Evolutionary conservation across 2,113 vertebrate genomes (phyloP), one percentile per base, ranked within the genome.

Genomic region (Felis chaus): DNA sequence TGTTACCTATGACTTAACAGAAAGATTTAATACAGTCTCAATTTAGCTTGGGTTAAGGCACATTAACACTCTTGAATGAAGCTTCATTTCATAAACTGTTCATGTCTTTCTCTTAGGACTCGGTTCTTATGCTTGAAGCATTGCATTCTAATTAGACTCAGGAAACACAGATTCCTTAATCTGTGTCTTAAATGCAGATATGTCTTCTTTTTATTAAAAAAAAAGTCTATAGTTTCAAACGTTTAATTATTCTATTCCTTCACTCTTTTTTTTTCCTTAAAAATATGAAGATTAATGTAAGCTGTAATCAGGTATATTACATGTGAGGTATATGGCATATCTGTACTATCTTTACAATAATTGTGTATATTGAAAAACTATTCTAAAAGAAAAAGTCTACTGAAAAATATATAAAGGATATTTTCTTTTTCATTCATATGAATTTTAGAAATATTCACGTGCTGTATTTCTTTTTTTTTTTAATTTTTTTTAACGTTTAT

Each of bases 121-220:
- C 45, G 78, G 9, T 85, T 95, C 55, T 88, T 93, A 5, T 91
- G 3, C 61, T 71, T 21, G 85, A 89, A 94, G 69, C 29, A 50
- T 15, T 95, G 29, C 33, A 13, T 89, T 97, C n/a, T 89, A 95
- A 89, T 94, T 85, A 89, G 95, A 71, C 21, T 92, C 31, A 95
- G 76, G 57, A 84, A 65, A 89, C 48, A 82, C 29, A 23, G 57
- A 61, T 61, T 61, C 57, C 57, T 61, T 61, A 23, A 57, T 23
- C 21, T 61, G 57, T 61, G 94, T 92, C 36, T 91, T 76, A 65
- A 86, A 87, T 87, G 36, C 25, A 91, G 5, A 68, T 91, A 15
- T 91, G 4, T 69, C 29, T 92, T 95, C 57, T 93, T 85, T 85
- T 80, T 85, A 86, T 55, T 29, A 76, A 76, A 86, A 63, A 76